phyloP scores from a whole-genome alignment of 2,888 invertebrate genomes.

The Scelioninae gen. 1 region DNA sequence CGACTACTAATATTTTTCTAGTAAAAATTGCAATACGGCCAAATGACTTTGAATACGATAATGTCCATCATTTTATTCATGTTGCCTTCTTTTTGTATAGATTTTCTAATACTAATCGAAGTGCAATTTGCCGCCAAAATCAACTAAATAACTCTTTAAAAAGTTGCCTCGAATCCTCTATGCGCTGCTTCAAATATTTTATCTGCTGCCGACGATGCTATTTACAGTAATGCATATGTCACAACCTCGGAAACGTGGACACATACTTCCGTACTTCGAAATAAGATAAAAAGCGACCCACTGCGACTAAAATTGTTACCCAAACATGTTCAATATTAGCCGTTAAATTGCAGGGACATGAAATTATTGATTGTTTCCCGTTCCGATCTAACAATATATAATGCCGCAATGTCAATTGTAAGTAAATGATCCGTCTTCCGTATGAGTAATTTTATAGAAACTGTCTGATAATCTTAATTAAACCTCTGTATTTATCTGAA shows the following conservation, averaged over 20 bases:
- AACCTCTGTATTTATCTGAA: no score
- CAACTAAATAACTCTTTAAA: conserved; percentile 16
- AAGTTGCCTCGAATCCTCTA: conserved; percentile 30
- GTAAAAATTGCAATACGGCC: no score
- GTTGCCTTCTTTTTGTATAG: background rate
- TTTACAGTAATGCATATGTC: conserved; percentile 26
- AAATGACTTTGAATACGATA: background rate
- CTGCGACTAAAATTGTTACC: background rate
- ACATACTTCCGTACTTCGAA: background rate
- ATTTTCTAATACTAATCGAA: conserved; percentile 18
- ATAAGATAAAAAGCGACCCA: conserved; percentile 1
- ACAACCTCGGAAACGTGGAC: background rate
- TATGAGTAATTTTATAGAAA: no score
- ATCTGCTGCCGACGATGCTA: conserved; percentile 23
- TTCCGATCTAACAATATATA: no score
- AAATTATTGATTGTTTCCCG: background rate
- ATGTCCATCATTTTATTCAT: background rate
- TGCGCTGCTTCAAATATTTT: conserved; percentile 37
- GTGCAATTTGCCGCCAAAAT: conserved; percentile 3
- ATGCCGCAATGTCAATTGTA: no score
- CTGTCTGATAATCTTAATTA: no score
- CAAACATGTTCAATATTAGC: background rate
- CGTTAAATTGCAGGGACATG: no score
- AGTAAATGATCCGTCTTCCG: no score
- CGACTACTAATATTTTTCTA: background rate